phyloP scores from a whole-genome alignment of 2,797 vertebrate genomes.

The Pelobates cultripes region DNA sequence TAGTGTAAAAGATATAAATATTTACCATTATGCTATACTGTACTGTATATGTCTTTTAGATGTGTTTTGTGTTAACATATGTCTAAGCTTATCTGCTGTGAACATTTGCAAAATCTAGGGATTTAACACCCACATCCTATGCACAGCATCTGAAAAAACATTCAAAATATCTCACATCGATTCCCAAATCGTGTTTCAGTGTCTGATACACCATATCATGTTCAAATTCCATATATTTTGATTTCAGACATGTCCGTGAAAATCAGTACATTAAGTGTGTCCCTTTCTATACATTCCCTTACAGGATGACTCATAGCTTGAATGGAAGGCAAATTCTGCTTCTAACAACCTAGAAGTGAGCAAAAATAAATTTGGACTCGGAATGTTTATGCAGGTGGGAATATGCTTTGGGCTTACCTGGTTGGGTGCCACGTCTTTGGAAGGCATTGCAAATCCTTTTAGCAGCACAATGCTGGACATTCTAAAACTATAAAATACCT shows the following conservation, averaged over 20 bases:
- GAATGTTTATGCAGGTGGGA: slow-evolving; percentile 53
- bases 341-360: slow-evolving; percentile 2
- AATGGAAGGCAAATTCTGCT: slow-evolving; percentile 17
- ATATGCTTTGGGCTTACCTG: slow-evolving; percentile 27
- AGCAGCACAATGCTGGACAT: slow-evolving; percentile 25
- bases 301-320: slow-evolving; percentile 12
- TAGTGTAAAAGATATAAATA: not conserved
- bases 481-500: slow-evolving; percentile 37
- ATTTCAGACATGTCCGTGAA: slow-evolving; percentile 33
- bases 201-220: slow-evolving; percentile 17
- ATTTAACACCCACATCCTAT: not conserved
- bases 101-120: not conserved
- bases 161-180: slow-evolving; percentile 7
- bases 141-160: slow-evolving; percentile 15
- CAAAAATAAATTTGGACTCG: slow-evolving; percentile 36
- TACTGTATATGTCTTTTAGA: not conserved
- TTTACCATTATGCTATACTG: not conserved
- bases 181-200: slow-evolving; percentile 13
- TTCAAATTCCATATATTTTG: slow-evolving; percentile 22
- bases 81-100: not conserved
- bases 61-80: not conserved
- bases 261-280: slow-evolving; percentile 30
- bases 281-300: slow-evolving; percentile 15
- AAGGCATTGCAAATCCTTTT: slow-evolving; percentile 43
- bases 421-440: slow-evolving; percentile 40